phyloP scores from a whole-genome alignment of 1,140 invertebrate species.

The Psix sp. region DNA sequence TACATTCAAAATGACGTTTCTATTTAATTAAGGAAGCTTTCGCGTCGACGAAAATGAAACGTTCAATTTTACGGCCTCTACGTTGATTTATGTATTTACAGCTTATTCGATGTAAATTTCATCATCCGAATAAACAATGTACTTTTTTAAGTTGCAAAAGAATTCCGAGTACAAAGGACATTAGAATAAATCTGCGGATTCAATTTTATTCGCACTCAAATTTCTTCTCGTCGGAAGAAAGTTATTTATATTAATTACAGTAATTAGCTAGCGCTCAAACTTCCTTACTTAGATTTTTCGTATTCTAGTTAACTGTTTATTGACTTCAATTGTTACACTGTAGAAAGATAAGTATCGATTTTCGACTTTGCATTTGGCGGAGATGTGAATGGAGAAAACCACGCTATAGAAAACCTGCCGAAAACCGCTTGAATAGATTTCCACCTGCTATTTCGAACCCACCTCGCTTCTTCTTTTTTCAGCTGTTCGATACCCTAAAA shows the following conservation, averaged over 20 bases:
- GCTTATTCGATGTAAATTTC: too few relatives aligned
- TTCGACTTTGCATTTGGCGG: constrained; percentile 86
- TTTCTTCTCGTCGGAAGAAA: too few relatives aligned
- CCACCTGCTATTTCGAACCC: constrained; percentile 93
- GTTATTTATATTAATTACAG: too few relatives aligned
- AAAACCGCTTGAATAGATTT: constrained; percentile 97
- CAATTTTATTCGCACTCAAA: too few relatives aligned
- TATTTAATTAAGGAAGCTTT: not conserved
- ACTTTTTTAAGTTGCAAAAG: too few relatives aligned
- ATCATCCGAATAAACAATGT: too few relatives aligned
- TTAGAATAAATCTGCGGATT: too few relatives aligned
- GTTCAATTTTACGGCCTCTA: too few relatives aligned
- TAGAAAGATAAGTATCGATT: constrained; percentile 86
- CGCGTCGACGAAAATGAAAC: not conserved
- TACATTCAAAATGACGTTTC: constrained; percentile 1
- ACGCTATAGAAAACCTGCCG: constrained; percentile 92
- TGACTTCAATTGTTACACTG: constrained; percentile 77
- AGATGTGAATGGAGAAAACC: constrained; percentile 95
- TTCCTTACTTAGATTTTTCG: too few relatives aligned
- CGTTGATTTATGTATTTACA: too few relatives aligned
- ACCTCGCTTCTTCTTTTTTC: constrained; percentile 94
- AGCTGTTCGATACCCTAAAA: constrained; percentile 94
- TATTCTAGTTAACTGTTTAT: constrained; percentile 5
- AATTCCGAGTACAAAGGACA: too few relatives aligned
- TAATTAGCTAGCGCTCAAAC: too few relatives aligned